Conservation (phyloP, 2,797 vertebrate genomes). For the Limnodromus scolopaceus region DNA sequence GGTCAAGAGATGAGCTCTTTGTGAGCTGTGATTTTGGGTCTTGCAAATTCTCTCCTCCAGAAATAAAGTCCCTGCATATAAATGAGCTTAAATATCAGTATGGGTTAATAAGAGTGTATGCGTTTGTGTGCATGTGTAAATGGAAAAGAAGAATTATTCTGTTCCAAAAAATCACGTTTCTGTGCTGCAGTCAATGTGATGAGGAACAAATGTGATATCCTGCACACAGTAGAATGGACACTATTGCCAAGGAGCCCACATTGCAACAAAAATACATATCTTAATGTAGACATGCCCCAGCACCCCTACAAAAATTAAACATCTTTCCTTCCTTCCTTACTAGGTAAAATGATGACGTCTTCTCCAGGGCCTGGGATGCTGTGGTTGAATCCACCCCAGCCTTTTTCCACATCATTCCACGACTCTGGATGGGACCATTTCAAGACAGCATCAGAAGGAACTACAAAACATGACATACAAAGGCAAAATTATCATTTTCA, state of each 20-base stretch:
- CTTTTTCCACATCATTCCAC: conserved; percentile 68
- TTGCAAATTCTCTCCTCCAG: background rate
- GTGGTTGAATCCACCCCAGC: conserved; percentile 72
- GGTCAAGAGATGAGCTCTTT: background rate
- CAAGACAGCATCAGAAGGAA: conserved; percentile 25
- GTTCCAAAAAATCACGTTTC: background rate
- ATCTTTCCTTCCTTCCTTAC: conserved; percentile 43
- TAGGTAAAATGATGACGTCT: conserved; percentile 77
- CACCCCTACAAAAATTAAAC: background rate
- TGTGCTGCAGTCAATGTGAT: background rate
- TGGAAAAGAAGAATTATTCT: background rate
- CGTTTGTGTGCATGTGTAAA: accelerated
- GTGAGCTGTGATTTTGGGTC: background rate
- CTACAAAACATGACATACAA: conserved; percentile 50
- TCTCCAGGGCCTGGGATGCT: conserved; percentile 71
- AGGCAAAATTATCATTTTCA: background rate
- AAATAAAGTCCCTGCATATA: background rate
- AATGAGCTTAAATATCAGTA: background rate
- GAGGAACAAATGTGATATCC: background rate
- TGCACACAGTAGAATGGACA: background rate
- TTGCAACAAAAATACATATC: background rate
- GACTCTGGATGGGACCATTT: conserved; percentile 76
- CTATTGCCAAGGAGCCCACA: accelerated
- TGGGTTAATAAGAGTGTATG: background rate
- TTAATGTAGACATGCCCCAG: accelerated